Percentiles rank a stretch among this genome's conserved stretches.
Evolutionary conservation across 2,797 vertebrate genomes (phyloP).

Genomic region (Hephaestus fuliginosus): DNA sequence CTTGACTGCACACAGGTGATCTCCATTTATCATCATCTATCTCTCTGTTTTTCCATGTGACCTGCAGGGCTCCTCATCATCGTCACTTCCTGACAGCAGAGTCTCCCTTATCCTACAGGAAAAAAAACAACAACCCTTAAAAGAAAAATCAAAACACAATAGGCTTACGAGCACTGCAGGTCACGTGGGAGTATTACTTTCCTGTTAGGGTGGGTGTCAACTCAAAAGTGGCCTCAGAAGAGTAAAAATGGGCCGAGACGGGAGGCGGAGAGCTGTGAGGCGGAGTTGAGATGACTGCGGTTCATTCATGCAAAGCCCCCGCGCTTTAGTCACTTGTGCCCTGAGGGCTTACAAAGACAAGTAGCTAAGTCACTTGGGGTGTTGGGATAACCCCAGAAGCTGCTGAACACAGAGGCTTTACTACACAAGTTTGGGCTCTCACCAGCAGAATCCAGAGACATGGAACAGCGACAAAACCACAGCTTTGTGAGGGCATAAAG

Average conservation of each 20-base stretch:
- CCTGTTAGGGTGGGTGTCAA: neutral
- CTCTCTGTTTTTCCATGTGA: too few relatives aligned
- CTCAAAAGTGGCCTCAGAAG: too few relatives aligned
- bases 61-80: too few relatives aligned
- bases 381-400: neutral
- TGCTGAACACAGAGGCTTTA: fast-evolving
- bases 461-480: neutral
- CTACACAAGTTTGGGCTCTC: neutral
- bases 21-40: neutral
- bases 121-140: too few relatives aligned
- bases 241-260: neutral
- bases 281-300: slow-evolving; percentile 2
- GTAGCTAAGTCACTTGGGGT: neutral
- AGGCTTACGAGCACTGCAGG: neutral
- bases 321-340: neutral
- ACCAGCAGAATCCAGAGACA: neutral
- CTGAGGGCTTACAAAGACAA: neutral
- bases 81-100: neutral
- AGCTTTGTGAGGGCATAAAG: fast-evolving
- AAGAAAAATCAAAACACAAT: neutral
- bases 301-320: neutral
- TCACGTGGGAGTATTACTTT: neutral
- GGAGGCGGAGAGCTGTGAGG: neutral
- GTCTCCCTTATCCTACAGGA: too few relatives aligned
- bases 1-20: neutral